Evolutionary conservation across 2,797 vertebrate species (phyloP).

Genomic region (Coregonus suidteri): DNA sequence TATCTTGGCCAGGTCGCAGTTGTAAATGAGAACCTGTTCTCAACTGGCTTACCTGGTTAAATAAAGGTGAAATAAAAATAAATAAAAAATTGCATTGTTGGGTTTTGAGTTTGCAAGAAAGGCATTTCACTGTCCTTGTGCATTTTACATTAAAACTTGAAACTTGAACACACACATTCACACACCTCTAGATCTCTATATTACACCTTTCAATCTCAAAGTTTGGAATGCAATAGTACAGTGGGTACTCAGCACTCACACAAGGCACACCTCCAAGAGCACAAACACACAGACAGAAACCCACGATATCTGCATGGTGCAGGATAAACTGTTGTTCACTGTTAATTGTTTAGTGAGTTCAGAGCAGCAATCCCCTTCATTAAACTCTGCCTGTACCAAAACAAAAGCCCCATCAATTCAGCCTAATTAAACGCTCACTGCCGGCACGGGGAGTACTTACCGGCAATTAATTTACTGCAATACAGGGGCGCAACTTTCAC

Average conservation of each 20-base stretch:
- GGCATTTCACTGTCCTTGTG: no score
- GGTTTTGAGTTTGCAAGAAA: no score
- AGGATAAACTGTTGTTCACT: not conserved
- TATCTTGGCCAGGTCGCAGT: no score
- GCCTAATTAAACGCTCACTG: constrained; percentile 58
- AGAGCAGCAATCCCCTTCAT: constrained; percentile 56
- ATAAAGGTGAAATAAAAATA: no score
- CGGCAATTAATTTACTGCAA: constrained; percentile 57
- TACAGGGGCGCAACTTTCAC: no score
- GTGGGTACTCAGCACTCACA: not conserved
- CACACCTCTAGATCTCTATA: not conserved
- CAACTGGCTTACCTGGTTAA: no score
- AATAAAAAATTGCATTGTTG: no score
- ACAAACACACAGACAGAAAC: not conserved
- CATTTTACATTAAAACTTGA: not conserved
- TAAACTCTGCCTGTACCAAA: constrained; percentile 63
- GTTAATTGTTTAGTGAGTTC: constrained; percentile 12
- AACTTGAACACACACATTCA: not conserved
- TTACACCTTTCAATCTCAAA: no score
- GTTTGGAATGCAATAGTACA: no score
- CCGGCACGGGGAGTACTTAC: constrained; percentile 52
- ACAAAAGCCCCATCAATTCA: constrained; percentile 64
- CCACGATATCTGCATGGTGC: not conserved
- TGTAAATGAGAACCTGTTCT: no score
- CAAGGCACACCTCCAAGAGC: constrained; percentile 1